Base-by-base conservation (phyloP, 2,113 vertebrate species). In the Kobus ellipsiprymnus region DNA sequence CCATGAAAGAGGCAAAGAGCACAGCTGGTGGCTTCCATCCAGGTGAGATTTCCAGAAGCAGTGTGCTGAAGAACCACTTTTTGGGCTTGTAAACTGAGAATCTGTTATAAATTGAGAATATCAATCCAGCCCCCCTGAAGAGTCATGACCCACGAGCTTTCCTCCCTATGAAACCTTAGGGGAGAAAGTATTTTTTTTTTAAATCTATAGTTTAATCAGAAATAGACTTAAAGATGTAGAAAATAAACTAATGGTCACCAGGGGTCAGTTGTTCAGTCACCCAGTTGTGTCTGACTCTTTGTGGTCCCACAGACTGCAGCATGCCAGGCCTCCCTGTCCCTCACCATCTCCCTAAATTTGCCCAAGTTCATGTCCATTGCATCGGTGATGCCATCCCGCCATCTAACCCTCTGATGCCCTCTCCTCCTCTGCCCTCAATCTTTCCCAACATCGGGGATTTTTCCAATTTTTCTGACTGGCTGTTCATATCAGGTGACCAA, bases 101-200 rank as follows among this genome's bases (percentile, higher is more conserved):
- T 44, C 71, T 74, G 77, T 92, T 93, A 77, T 85, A 91, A 83
- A 93, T 88, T 94, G 92, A 85, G 80, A 88, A 52, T 67, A 78
- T 67, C 50, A 88, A 96, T 94, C 88, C 23, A 78, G 88, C 64
- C 33, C 64, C 85, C 44, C 27, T 23, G 84, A 82, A 92, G 84
- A 94, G 71, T 48, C 80, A 93, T 92, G 91, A 82, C 59, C 93
- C 85, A 6, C 12, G 90, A 86, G 46, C 15, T 46, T 84, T 62
- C 62, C 87, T 95, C 40, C 86, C 52, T 21, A 19, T 33, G 50
- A 92, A 93, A 92, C 50, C 46, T 71, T 33, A 57, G 87, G 21
- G 85, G 74, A 77, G 52, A 96, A 48, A 48, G 33, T 78, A 44
- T 92, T 87, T 59, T 55, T n/a, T 36, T 15, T 1, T 1, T 15